Base-by-base conservation (phyloP, 1,140 invertebrate genomes). In the Medauroidea extradentata region DNA sequence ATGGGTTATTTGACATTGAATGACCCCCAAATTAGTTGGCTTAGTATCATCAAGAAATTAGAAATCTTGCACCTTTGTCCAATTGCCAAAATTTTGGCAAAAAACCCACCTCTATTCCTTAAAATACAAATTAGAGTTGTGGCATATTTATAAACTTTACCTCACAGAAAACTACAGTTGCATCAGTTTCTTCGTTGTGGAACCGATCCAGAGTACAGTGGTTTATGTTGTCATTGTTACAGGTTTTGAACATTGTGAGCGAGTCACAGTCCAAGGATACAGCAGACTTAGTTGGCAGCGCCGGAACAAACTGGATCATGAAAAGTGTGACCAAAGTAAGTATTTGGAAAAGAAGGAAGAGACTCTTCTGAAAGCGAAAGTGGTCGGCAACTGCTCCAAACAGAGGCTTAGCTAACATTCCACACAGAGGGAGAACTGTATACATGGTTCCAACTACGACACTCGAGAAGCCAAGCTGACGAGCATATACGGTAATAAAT, bases 361-460 rank as follows among this genome's bases (percentile, higher is more conserved):
- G 72, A 18, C 74, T 67, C 71, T 92, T 91, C 68, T 93, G 89
- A 53, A 84, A 82, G 59, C 83, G 82, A 67, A 86, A 90, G 63
- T 83, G 84, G 73, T 94, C 91, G 2, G 90, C 89, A 43, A 94
- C 74, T 13, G 83, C 80, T 27, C 91, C 90, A 71, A 92, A 87
- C 0, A 89, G 57, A 1, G 90, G 88, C 76, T 93, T 93, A 0
- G 86, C 85, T 50, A 94, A 68, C 68, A 94, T 79, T 29, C 89
- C 89, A 65, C 85, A 80, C 61, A 94, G 84, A 41, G 91, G 89
- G 58, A 93, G 72, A 52, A 91, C 77, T 62, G 86, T 86, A 65
- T 91, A 93, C 62, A 94, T 88, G 18, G 83, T 77, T 1, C 89
- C 89, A 39, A 94, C 84, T 21, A 88, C 82, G n/a, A 83, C 75